Percentiles rank a stretch among this genome's conserved stretches.
Evolutionary conservation across 2,113 vertebrate genomes (phyloP).

Genomic region (Ovibos moschatus): DNA sequence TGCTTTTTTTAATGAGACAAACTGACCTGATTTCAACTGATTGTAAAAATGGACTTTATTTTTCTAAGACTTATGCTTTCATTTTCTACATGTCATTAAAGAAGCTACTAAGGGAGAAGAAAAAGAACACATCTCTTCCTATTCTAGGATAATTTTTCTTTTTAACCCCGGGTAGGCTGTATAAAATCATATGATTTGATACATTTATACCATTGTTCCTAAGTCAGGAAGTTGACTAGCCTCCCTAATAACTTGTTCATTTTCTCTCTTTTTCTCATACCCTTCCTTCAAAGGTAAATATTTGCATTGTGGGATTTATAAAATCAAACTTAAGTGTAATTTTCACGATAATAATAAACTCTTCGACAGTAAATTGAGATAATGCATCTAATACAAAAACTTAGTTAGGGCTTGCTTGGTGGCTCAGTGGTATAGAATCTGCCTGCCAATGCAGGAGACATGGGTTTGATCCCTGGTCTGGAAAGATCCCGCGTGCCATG

Average conservation of each 20-base stretch:
- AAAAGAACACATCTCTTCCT: background rate
- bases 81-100: background rate
- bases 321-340: background rate
- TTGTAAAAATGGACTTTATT: background rate
- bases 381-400: background rate
- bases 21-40: background rate
- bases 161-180: background rate
- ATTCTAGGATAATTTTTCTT: background rate
- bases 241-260: background rate
- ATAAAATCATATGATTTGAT: background rate
- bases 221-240: background rate
- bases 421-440: background rate
- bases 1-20: background rate
- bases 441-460: background rate
- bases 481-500: background rate
- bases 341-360: background rate
- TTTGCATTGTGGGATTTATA: background rate
- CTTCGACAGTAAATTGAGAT: background rate
- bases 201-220: background rate
- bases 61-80: background rate
- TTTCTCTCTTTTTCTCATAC: background rate
- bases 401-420: background rate
- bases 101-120: background rate
- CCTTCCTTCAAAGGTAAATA: background rate
- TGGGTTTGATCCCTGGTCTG: background rate